Percentiles rank a stretch among this genome's conserved stretches.
Evolutionary conservation across 2,888 invertebrate species (phyloP).

Genomic region (Aporophyla nigra): DNA sequence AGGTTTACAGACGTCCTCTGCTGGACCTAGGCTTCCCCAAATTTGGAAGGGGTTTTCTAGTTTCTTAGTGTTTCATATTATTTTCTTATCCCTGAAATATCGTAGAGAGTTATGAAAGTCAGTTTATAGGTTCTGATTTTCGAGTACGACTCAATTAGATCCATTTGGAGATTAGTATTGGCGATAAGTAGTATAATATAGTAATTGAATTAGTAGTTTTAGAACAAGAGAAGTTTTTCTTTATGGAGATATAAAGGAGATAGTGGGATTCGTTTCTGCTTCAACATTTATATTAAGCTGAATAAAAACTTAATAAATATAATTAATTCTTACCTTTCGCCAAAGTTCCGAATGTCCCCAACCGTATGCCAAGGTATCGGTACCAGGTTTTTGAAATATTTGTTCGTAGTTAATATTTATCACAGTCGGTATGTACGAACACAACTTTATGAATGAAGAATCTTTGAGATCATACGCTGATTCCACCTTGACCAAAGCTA

Average conservation of each 20-base stretch:
- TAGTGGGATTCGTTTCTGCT: not conserved
- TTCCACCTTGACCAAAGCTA: slow-evolving; percentile 77
- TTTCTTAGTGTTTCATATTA: not conserved
- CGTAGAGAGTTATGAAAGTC: not conserved
- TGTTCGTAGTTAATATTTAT: slow-evolving; percentile 71
- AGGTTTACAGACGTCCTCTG: too few species aligned
- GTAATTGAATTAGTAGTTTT: too few species aligned
- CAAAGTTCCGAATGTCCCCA: slow-evolving; percentile 71
- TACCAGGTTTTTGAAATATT: slow-evolving; percentile 62
- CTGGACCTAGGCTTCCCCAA: too few species aligned
- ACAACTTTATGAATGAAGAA: slow-evolving; percentile 8
- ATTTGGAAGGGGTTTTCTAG: too few species aligned
- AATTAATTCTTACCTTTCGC: slow-evolving; percentile 64
- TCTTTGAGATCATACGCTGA: slow-evolving; percentile 67
- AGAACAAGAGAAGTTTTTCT: not conserved
- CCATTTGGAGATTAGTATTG: too few species aligned
- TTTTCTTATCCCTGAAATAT: not conserved
- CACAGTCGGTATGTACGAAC: slow-evolving; percentile 68
- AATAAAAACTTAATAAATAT: not conserved
- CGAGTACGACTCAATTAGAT: not conserved
- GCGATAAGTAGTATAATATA: too few species aligned
- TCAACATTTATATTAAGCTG: not conserved
- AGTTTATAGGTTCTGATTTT: not conserved
- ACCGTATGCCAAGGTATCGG: slow-evolving; percentile 69
- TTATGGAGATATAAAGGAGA: not conserved